Percentiles rank a stretch among this genome's conserved stretches.
These are phyloP conservation scores for Drosophila aff. DNA, from an alignment of 1,140 invertebrate species.

Conservation along the genomic window DNA sequence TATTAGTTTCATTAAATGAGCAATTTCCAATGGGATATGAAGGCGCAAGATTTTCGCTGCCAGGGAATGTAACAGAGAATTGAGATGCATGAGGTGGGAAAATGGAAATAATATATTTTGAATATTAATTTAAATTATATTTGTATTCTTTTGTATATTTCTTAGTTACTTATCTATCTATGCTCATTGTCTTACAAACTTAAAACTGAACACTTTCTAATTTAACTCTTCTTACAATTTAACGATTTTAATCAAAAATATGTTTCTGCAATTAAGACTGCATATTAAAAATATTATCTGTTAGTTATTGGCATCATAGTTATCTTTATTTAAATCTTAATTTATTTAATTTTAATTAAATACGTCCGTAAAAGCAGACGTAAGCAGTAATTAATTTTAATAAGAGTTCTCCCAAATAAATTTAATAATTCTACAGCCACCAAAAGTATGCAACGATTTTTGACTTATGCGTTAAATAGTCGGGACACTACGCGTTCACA, in stretches of 20 bases:
- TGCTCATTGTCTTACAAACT: no score
- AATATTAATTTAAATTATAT: not conserved
- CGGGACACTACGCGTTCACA: not conserved
- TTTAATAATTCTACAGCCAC: not conserved
- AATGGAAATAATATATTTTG: not conserved
- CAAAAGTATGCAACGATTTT: not conserved
- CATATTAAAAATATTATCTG: no score
- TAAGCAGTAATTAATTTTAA: no score
- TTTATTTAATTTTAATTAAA: no score
- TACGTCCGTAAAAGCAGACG: no score
- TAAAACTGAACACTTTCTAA: no score
- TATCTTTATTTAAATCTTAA: no score
- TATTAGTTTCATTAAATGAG: conserved; percentile 79
- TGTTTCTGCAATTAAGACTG: not conserved
- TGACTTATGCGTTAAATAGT: not conserved
- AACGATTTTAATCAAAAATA: not conserved
- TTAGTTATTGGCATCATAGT: no score
- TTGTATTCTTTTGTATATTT: no score
- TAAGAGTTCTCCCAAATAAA: no score
- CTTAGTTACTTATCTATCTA: no score
- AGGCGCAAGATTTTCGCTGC: not conserved
- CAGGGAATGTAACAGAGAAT: not conserved
- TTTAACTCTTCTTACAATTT: no score
- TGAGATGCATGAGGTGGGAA: not conserved
- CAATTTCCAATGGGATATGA: conserved; percentile 52